Evolutionary conservation across 2,113 vertebrate genomes (phyloP).

Genomic region (Oenanthe melanoleuca): DNA sequence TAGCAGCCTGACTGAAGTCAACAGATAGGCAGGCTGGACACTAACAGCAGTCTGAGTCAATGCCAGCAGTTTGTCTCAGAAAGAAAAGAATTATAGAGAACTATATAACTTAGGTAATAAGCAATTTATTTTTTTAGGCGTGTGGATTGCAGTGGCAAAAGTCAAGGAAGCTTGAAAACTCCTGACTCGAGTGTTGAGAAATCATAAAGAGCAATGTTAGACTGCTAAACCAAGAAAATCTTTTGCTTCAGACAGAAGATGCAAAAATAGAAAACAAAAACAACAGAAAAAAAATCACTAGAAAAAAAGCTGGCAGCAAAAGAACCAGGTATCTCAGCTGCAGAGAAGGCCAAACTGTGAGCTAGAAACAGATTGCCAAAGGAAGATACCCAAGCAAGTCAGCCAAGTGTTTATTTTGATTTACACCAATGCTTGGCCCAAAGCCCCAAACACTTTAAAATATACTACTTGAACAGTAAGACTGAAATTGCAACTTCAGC

Average conservation of each 20-base stretch:
- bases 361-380: slow-evolving; percentile 2
- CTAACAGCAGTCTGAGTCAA: not conserved
- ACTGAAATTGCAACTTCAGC: not conserved
- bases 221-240: not conserved
- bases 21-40: not conserved
- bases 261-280: not conserved
- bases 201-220: not conserved
- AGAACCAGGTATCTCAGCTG: slow-evolving; percentile 13
- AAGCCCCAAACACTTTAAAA: not conserved
- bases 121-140: not conserved
- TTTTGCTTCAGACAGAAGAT: not conserved
- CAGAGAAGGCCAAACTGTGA: not conserved
- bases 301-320: not conserved
- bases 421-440: not conserved
- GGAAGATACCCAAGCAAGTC: not conserved
- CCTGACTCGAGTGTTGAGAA: not conserved
- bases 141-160: not conserved
- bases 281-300: not conserved
- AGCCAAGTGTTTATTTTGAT: slow-evolving; percentile 25
- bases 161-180: not conserved
- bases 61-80: not conserved
- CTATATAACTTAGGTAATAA: not conserved
- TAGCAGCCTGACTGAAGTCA: not conserved
- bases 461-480: not conserved
- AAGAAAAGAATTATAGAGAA: not conserved